Evolutionary conservation across 2,797 vertebrate species (phyloP).

Genomic region (Borostomias antarcticus): DNA sequence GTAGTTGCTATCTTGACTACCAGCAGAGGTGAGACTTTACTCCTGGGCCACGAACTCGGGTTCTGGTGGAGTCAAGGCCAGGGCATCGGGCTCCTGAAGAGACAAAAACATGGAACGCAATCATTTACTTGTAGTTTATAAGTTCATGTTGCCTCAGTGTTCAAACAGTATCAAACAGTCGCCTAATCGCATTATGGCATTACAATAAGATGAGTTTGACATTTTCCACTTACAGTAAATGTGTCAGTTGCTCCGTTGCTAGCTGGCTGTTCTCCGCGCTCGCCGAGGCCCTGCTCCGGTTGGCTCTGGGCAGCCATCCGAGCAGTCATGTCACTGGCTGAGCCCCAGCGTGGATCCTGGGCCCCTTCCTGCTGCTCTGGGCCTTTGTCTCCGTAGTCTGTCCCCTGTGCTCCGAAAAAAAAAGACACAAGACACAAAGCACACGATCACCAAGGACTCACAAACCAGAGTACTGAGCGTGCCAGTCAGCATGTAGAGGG

Average conservation of each 20-base stretch:
- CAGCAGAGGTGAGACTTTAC: constrained; percentile 41
- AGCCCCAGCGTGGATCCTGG: constrained; percentile 1
- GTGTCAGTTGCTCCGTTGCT: constrained; percentile 73
- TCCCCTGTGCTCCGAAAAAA: constrained; percentile 29
- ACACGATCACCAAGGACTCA: constrained; percentile 22
- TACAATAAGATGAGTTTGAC: neutral
- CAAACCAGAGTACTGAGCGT: constrained; percentile 1
- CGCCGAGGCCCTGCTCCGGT: constrained; percentile 79
- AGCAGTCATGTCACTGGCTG: constrained; percentile 53
- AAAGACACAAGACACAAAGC: constrained; percentile 26
- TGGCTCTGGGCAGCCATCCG: constrained; percentile 68
- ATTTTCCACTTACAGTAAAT: constrained; percentile 58
- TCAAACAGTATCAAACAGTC: neutral
- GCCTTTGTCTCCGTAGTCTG: constrained; percentile 35
- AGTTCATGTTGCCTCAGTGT: too few relatives aligned
- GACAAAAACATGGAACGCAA: constrained; percentile 15
- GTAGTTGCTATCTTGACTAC: constrained; percentile 42
- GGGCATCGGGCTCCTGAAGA: constrained; percentile 41
- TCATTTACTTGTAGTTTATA: neutral
- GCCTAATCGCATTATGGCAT: neutral
- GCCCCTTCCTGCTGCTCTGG: constrained; percentile 31
- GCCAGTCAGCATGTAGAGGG: constrained; percentile 2
- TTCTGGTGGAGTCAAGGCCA: constrained; percentile 33
- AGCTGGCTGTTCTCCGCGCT: constrained; percentile 77
- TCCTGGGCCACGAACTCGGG: constrained; percentile 28